Conservation (phyloP, 1,140 invertebrate species). For the Drosophila ananassae region DNA sequence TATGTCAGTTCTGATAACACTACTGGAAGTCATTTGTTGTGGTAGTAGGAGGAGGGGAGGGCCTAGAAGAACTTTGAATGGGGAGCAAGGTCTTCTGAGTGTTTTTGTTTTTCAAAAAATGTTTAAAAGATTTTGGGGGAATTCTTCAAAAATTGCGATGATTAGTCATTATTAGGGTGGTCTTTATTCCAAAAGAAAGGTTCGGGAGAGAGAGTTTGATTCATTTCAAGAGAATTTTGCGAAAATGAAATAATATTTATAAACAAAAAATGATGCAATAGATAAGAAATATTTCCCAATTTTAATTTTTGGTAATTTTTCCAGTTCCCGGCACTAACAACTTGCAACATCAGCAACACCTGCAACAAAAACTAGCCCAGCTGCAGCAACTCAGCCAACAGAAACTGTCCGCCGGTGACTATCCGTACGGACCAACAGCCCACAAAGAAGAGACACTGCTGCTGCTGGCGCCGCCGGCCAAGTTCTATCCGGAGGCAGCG, state of each 20-base stretch:
- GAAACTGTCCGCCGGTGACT: conserved; percentile 25
- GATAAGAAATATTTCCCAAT: neutral
- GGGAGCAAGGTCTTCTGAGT: conserved; percentile 40
- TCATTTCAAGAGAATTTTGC: neutral
- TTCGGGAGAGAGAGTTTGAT: no score
- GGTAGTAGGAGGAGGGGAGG: conserved; percentile 35
- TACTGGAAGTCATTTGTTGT: conserved; percentile 31
- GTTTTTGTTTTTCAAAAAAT: conserved; percentile 12
- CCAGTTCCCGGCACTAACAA: conserved; percentile 27
- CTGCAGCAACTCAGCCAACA: conserved; percentile 38
- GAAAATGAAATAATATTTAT: no score
- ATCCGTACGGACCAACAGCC: conserved; percentile 24
- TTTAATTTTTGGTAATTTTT: no score
- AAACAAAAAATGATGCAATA: neutral
- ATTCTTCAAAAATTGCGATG: neutral
- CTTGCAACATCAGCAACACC: conserved; percentile 34
- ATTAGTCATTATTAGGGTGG: neutral
- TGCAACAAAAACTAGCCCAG: conserved; percentile 21
- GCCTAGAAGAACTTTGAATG: conserved; percentile 11
- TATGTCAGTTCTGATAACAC: conserved; percentile 18
- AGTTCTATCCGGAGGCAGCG: conserved; percentile 22
- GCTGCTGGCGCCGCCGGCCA: conserved; percentile 19
- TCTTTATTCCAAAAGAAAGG: no score
- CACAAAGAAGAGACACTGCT: conserved; percentile 32
- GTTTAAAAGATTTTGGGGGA: conserved; percentile 8